Base-by-base conservation (phyloP, 92 coral and sea anemone genomes). In the Porites cylindrica region DNA sequence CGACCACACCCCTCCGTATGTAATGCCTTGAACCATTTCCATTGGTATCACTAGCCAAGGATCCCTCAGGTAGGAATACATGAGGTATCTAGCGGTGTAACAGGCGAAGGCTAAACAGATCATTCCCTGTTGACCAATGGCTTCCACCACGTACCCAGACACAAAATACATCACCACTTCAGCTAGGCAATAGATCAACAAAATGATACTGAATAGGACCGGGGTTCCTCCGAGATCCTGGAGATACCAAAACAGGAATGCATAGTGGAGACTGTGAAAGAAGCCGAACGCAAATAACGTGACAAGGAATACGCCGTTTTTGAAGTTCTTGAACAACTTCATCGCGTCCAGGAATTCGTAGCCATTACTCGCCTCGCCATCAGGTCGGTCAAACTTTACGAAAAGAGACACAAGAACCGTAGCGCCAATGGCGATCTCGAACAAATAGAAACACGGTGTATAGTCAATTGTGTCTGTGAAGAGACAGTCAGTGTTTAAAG, bases 201-300 rank as follows among this genome's bases (percentile, higher is more conserved):
- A 70, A 3, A 95, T 95, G 17, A 89, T 47, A 1, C 94, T 91
- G 77, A 95, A 95, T 9, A 95, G 68, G 7, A 89, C 88, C 24
- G 98, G 98, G 7, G 94, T 92, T 1, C 98, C 98, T 20, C 98
- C 98, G 21, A 95, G 78, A 52, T 95, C 98, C 66, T 95, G 98
- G 21, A 95, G 86, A 71, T 90, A 95, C 98, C 98, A 95, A 29
- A 93, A 95, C 89, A 95, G 72, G 67, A 95, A 95, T 14, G 90
- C 68, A 69, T 91, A 93, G 82, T 95, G 98, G 2, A 93, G 85
- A 53, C 96, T 91, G 91, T 95, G 98, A 17, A 90, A 83, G 65
- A 78, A 93, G 38, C 98, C 98, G 9, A 93, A 82, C 66, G 82
- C 61, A 69, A 95, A 84, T 53, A 95, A 79, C 2, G 98, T 91